A percentile compares a stretch with the other conserved stretches of the same genome.
Evolutionary conservation across 2,113 vertebrate species (phyloP).

Genomic region (Sinocyclocheilus rhinocerous): DNA sequence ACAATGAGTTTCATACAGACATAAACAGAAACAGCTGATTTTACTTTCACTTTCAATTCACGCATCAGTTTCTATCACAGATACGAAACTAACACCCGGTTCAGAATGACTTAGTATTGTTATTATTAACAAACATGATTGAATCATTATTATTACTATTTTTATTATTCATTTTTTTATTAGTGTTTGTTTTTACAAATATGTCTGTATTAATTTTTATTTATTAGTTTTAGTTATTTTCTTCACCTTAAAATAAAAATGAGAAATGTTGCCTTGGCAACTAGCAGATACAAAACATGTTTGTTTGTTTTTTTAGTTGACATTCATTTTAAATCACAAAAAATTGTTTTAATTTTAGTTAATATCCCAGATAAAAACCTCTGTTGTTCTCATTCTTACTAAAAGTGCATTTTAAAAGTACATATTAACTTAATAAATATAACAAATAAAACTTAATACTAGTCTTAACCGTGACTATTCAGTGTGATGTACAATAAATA

Average conservation of each 20-base stretch:
- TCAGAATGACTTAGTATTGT: not conserved
- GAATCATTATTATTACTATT: not conserved
- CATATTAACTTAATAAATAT: no score
- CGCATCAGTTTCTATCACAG: not conserved
- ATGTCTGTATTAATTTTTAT: no score
- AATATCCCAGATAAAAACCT: not conserved
- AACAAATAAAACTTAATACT: not conserved
- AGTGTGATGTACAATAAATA: not conserved
- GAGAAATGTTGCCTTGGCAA: not conserved
- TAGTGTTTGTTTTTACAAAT: no score
- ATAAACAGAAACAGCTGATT: not conserved
- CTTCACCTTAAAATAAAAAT: not conserved
- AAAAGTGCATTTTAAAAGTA: not conserved
- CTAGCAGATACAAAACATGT: not conserved
- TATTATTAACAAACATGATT: not conserved
- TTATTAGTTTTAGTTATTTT: not conserved
- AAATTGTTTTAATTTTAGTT: not conserved
- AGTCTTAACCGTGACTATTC: not conserved
- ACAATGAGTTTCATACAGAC: not conserved
- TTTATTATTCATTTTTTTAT: no score
- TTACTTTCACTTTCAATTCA: constrained; percentile 56
- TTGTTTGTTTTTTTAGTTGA: not conserved
- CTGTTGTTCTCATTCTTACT: not conserved
- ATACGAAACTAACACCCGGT: constrained; percentile 56
- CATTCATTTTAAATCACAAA: not conserved